Evolutionary conservation across 2,113 vertebrate species (phyloP), one percentile per base, ranked within the genome.

Genomic region (Indri indri): DNA sequence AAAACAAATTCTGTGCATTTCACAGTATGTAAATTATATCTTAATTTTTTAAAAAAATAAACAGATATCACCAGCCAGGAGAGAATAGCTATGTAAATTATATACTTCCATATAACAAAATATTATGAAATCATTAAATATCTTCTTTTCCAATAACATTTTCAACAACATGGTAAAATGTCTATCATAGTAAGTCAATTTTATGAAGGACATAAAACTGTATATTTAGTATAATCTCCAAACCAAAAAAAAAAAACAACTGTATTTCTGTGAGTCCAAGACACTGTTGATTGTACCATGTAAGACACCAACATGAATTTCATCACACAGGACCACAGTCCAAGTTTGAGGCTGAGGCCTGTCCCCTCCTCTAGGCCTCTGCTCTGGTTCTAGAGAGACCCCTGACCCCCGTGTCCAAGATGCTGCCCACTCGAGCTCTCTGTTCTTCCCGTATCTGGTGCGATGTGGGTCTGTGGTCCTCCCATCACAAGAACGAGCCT

Each of bases 381-480:
- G 32, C 2, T 17, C 50, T 4, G 50, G 50, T 17, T 54, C 52
- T 54, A 54, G 52, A 54, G 0, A 17, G 52, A 54, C 52, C 52
- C 27, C 25, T 1, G 37, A 30, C 8, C 11, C 9, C 54, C 6
- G 4, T 1, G 8, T 25, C 17, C n/a, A 11, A 5, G n/a, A 11
- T 2, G 37, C n/a, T 12, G 40, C 71, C 22, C 71, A 6, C 42
- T 2, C 37, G 6, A n/a, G 10, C n/a, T 23, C 74, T 50, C 77
- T 25, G 9, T 8, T 40, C 65, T 27, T 22, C 45, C 45, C 14
- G 9, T 0, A 0, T 0, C 1, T 0, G 32, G 6, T 1, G 9
- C 2, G 11, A 0, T 0, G 0, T 1, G 30, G 52, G 1, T 14
- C 42, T 5, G 0, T 1, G 3, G 32, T 8, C 32, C 52, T 54